These are phyloP conservation scores for Chrysomela aeneicollis DNA, from an alignment of 2,888 invertebrate genomes.

Conservation along the genomic window DNA sequence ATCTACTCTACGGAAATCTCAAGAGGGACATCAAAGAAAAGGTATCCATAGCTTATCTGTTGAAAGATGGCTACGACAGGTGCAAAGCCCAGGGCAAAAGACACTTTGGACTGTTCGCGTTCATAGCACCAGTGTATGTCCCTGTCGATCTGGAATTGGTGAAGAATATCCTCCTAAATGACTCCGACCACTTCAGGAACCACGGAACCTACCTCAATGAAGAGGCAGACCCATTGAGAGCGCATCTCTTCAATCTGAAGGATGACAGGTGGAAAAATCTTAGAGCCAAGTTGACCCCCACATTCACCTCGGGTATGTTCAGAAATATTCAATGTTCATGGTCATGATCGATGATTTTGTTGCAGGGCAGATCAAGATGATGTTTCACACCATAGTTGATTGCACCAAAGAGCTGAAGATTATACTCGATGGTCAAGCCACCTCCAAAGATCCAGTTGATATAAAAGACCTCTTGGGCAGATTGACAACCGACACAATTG, in stretches of 20 bases:
- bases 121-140: slow-evolving; percentile 4
- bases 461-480: slow-evolving; percentile 64
- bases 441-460: slow-evolving; percentile 50
- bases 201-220: slow-evolving; percentile 47
- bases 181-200: slow-evolving; percentile 53
- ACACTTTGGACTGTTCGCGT: neutral
- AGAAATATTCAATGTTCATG: too few species aligned
- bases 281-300: slow-evolving; percentile 68
- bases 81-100: neutral
- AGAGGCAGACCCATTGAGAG: slow-evolving; percentile 47
- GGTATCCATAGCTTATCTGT: neutral
- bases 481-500: slow-evolving; percentile 68
- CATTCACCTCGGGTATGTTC: slow-evolving; percentile 65
- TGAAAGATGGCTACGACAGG: neutral
- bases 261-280: slow-evolving; percentile 32
- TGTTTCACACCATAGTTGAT: slow-evolving; percentile 68
- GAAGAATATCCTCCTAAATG: slow-evolving; percentile 50
- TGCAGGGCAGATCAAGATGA: slow-evolving; percentile 68
- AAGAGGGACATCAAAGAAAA: neutral
- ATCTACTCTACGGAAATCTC: neutral
- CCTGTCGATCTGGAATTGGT: slow-evolving; percentile 50
- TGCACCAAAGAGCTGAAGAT: slow-evolving; percentile 64
- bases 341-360: too few species aligned
- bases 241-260: slow-evolving; percentile 37
- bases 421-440: slow-evolving; percentile 57